These are phyloP conservation scores for Podocnemis expansa DNA, from an alignment of 2,113 vertebrate genomes.

Conservation along the genomic window DNA sequence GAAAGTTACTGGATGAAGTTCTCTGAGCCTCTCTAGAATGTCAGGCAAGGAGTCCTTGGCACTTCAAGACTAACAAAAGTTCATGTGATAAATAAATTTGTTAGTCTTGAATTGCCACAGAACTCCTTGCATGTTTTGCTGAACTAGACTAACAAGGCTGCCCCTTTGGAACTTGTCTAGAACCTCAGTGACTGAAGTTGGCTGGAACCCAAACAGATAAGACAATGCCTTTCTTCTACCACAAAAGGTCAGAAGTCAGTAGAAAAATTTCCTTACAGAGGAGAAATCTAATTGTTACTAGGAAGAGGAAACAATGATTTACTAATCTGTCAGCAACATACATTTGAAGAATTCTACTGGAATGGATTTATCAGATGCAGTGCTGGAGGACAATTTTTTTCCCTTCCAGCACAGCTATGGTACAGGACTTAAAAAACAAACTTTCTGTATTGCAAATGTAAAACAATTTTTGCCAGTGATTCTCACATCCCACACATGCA, in stretches of 20 bases:
- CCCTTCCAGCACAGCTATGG: neutral
- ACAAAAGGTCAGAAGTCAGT: neutral
- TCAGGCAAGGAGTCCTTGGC: no score
- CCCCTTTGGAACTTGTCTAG: no score
- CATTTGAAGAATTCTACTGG: neutral
- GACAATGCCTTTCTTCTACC: neutral
- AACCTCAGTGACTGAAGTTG: neutral
- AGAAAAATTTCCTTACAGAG: neutral
- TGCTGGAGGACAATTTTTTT: neutral
- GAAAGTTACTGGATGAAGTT: neutral
- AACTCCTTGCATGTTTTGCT: no score
- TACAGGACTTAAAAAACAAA: neutral
- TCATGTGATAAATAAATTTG: no score
- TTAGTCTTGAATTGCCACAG: no score
- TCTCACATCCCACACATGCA: neutral
- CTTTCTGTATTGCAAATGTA: neutral
- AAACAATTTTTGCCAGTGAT: neutral
- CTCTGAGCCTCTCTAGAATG: neutral
- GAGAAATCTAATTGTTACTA: neutral
- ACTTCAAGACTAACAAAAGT: no score
- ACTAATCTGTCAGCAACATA: neutral
- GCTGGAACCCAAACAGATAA: neutral
- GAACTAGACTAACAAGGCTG: no score
- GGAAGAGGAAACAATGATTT: neutral
- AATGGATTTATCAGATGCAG: neutral